phyloP scores from a whole-genome alignment of 2,888 invertebrate genomes.

The Drosophila algonquin region DNA sequence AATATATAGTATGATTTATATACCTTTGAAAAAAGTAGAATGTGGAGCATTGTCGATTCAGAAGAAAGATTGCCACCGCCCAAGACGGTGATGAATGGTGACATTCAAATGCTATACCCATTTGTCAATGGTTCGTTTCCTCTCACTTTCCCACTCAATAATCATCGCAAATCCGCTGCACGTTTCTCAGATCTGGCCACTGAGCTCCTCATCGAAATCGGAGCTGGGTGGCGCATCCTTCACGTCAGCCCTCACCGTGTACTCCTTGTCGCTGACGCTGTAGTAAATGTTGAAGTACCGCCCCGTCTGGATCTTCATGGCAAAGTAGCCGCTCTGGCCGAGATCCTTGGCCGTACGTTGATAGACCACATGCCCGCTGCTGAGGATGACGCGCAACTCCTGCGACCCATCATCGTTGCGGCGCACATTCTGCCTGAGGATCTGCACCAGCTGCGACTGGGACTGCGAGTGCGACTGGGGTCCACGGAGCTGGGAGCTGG shows the following conservation, averaged over 20 bases:
- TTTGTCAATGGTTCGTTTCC: no score
- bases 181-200: constrained; percentile 23
- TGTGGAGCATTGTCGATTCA: no score
- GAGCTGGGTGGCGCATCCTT: constrained; percentile 57
- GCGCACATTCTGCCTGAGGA: constrained; percentile 64
- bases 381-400: constrained; percentile 68
- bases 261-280: constrained; percentile 67
- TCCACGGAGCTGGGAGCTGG: constrained; percentile 6
- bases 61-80: background rate
- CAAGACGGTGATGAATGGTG: no score
- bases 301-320: constrained; percentile 59
- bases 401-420: constrained; percentile 66
- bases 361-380: constrained; percentile 70
- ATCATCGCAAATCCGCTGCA: no score
- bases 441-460: constrained; percentile 50
- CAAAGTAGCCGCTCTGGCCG: constrained; percentile 60
- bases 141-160: no score
- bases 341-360: constrained; percentile 55
- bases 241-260: constrained; percentile 78
- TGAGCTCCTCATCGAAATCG: constrained; percentile 52
- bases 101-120: no score
- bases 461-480: background rate
- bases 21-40: constrained; percentile 10
- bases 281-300: constrained; percentile 73
- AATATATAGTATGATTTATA: constrained; percentile 8